phyloP scores from a whole-genome alignment of 2,113 vertebrate species.

The Gasterosteus aculeatus region DNA sequence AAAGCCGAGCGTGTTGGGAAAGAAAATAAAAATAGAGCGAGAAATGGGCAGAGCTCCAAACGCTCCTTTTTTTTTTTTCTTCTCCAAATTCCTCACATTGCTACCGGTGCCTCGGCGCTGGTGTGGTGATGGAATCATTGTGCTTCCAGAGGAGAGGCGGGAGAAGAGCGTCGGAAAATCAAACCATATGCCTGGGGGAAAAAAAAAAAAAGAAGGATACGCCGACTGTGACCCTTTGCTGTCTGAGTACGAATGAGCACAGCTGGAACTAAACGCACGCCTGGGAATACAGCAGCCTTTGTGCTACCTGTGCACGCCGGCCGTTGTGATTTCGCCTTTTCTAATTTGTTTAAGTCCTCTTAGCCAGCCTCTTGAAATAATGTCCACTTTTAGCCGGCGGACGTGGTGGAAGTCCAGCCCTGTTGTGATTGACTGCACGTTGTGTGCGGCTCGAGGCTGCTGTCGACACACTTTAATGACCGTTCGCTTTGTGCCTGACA shows the following conservation, averaged over 20 bases:
- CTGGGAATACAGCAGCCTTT: constrained; percentile 2
- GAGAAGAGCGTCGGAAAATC: constrained; percentile 15
- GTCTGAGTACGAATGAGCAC: constrained; percentile 4
- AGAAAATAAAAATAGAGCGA: constrained; percentile 1
- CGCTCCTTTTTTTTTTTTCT: neutral
- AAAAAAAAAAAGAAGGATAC: neutral
- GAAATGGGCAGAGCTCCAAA: constrained; percentile 33
- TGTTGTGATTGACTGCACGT: no score
- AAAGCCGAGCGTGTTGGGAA: constrained; percentile 9
- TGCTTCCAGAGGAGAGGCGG: constrained; percentile 24
- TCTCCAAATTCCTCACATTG: constrained; percentile 16
- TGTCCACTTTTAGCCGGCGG: no score
- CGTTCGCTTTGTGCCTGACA: neutral
- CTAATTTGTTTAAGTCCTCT: neutral
- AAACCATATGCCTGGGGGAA: constrained; percentile 11
- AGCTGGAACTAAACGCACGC: constrained; percentile 5
- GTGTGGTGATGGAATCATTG: constrained; percentile 1
- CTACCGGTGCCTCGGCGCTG: neutral
- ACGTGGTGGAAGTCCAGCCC: no score
- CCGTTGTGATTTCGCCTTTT: neutral
- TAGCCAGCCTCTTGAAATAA: neutral
- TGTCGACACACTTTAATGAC: no score
- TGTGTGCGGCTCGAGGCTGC: no score
- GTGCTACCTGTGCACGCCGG: neutral
- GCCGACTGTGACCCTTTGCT: neutral